phyloP scores from a whole-genome alignment of 2,797 vertebrate genomes.

The Etheostoma nigrum region DNA sequence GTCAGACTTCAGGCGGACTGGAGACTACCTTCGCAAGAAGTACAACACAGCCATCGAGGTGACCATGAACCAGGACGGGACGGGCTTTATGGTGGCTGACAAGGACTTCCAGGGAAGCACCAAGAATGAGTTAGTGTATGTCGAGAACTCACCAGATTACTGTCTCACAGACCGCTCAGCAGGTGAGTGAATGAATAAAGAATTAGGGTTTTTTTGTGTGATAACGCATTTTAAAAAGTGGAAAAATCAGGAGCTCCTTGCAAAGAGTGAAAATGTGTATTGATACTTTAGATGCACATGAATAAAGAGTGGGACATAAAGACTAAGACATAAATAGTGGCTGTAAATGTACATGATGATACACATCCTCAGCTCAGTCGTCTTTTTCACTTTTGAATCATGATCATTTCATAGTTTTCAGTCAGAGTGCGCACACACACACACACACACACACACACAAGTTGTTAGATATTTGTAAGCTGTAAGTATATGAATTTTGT shows the following conservation, averaged over 20 bases:
- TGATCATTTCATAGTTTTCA: not conserved
- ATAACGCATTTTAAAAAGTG: not conserved
- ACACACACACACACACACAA: not conserved
- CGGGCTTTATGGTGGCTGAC: constrained; percentile 93
- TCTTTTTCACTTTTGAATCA: not conserved
- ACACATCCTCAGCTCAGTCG: not conserved
- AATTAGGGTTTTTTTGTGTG: not conserved
- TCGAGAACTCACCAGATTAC: constrained; percentile 98
- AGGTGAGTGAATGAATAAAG: constrained; percentile 80
- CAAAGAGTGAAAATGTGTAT: not conserved
- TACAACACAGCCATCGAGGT: constrained; percentile 96
- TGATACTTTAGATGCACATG: not conserved
- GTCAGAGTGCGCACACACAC: not conserved
- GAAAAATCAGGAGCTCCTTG: not conserved
- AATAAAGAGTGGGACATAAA: not conserved
- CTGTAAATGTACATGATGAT: not conserved
- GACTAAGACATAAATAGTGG: not conserved
- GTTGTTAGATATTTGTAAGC: too few species aligned
- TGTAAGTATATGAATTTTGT: not conserved
- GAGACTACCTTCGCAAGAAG: constrained; percentile 94
- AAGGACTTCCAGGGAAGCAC: constrained; percentile 92
- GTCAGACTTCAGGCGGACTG: constrained; percentile 95
- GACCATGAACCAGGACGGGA: constrained; percentile 97
- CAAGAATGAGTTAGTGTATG: constrained; percentile 95
- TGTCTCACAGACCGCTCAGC: constrained; percentile 94